Percentiles rank a stretch among this genome's conserved stretches.
Evolutionary conservation across 37 sponge, comb jelly and placozoan species (phyloP).

Genomic region (Chondrilla cf. caribensis): DNA sequence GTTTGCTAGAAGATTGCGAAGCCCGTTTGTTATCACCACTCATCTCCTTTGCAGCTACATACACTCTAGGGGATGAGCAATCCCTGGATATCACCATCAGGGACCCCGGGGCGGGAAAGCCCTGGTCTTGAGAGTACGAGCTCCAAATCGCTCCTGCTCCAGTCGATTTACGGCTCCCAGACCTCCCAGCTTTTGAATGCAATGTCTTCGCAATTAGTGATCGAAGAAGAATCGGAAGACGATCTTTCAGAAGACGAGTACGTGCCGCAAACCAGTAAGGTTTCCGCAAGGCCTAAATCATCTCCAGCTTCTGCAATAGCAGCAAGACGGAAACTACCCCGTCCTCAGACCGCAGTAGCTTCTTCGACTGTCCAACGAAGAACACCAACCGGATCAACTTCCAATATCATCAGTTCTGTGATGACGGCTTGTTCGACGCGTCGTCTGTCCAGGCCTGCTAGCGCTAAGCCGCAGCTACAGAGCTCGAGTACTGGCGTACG

Average conservation of each 20-base stretch:
- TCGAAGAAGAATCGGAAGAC: constrained; percentile 22
- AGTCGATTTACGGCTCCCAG: constrained; percentile 78
- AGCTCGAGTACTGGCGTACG: background rate
- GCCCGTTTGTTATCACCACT: too few relatives aligned
- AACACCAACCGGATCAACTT: background rate
- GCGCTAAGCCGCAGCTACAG: background rate
- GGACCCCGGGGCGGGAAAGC: too few relatives aligned
- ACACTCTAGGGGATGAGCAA: too few relatives aligned
- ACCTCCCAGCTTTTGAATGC: constrained; percentile 42
- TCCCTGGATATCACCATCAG: too few relatives aligned
- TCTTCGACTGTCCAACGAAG: background rate
- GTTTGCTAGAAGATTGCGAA: too few relatives aligned
- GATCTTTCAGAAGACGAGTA: background rate
- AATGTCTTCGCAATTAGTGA: background rate
- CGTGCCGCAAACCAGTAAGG: background rate
- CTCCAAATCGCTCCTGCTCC: constrained; percentile 37
- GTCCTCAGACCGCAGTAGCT: background rate
- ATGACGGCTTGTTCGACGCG: too few relatives aligned
- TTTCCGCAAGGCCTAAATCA: background rate
- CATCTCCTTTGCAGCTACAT: too few relatives aligned
- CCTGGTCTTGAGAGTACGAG: constrained; percentile 30
- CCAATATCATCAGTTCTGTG: background rate
- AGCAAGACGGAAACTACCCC: background rate
- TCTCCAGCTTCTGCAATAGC: background rate
- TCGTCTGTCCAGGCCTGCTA: constrained; percentile 3